Percentiles rank a stretch among this genome's conserved stretches.
phyloP scores from a whole-genome alignment of 2,113 vertebrate species.

The Oreamnos americanus region DNA sequence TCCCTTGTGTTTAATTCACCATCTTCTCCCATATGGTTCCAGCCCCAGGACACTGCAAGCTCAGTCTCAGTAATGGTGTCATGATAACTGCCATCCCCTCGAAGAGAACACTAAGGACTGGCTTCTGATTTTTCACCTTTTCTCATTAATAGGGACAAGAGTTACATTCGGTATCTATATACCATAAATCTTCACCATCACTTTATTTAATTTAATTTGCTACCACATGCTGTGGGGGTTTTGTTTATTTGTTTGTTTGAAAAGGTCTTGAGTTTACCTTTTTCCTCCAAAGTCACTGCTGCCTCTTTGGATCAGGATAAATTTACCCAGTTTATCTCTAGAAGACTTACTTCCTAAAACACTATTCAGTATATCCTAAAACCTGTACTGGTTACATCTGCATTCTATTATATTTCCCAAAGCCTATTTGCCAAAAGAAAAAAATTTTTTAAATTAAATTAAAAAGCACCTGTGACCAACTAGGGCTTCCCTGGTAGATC shows the following conservation, averaged over 20 bases:
- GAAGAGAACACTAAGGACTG: fast-evolving
- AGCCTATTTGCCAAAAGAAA: background rate
- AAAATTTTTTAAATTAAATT: fast-evolving
- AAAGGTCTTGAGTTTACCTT: background rate
- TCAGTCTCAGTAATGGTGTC: background rate
- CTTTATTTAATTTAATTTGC: background rate
- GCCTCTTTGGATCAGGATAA: background rate
- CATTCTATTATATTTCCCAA: background rate
- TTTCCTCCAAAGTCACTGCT: background rate
- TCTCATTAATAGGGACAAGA: background rate
- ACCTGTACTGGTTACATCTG: background rate
- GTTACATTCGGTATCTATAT: background rate
- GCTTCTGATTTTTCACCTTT: background rate
- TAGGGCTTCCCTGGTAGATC: background rate
- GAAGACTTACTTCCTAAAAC: background rate
- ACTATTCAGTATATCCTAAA: background rate
- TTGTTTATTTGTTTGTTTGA: background rate
- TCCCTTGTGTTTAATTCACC: background rate
- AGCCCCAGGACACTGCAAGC: background rate
- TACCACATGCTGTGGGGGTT: background rate
- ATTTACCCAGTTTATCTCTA: background rate
- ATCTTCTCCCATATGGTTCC: too few species aligned
- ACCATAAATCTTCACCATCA: background rate
- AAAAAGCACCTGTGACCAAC: background rate
- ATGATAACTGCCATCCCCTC: background rate